Base-by-base conservation (phyloP, 2,888 invertebrate genomes). In the Drosophila nigritarsus region DNA sequence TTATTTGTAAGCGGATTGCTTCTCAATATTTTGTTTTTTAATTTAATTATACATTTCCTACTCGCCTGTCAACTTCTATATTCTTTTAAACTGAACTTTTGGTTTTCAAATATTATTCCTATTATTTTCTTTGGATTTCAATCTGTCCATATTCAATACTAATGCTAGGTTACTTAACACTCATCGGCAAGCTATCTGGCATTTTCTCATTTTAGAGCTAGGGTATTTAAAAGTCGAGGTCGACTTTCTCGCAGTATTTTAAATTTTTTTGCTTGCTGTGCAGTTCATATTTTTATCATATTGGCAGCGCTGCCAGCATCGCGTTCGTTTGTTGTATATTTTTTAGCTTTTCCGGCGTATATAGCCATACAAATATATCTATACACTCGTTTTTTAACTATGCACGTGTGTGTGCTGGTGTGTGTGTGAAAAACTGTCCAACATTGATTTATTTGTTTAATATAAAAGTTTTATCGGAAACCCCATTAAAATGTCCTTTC, bases 401-500 rank as follows among this genome's bases (percentile, higher is more conserved):
- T 87, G 68, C 77, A 60, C 62, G 66, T 65, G 66, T 62, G 36
- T 45, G 34, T 69, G 54, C 48, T 59, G 71, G 70, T 65, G 63
- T 79, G 73, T 75, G 70, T 83, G 80, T 87, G 79, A 80, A 81
- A 80, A 80, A 87, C 82, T 91, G 89, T 87, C 91, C 83, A 80
- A 84, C 84, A 80, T 82, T 90, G 91, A 91, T 91, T 91, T 92
- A 91, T 91, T 88, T 84, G 81, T 81, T 90, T 87, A 90, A 90
- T 89, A 91, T 91, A 85, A 87, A 90, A 89, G 83, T 89, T 89
- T 90, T 90, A 91, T 91, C 91, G 87, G 82, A 80, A 91, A 87
- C 90, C 87, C 91, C 90, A 91, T 91, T 91, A 91, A 90, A 89
- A 90, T 87, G 80, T 86, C 90, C 87, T 87, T 87, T 89, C 84